Percentiles rank a stretch among this genome's conserved stretches.
Evolutionary conservation across 2,888 invertebrate genomes (phyloP).

Genomic region (Drosophila barbarae): DNA sequence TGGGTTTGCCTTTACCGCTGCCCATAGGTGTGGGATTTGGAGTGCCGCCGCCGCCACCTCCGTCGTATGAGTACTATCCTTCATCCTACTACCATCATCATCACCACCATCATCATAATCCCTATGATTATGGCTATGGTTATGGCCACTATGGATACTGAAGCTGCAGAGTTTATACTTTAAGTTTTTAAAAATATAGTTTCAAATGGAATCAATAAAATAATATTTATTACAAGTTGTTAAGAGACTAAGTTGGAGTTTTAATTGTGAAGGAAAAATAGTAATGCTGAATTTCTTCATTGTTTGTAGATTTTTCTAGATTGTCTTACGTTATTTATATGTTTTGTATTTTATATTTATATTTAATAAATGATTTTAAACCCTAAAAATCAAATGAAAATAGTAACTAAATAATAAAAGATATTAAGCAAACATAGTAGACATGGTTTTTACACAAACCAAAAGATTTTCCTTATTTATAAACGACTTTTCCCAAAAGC

Average conservation of each 20-base stretch:
- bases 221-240: slow-evolving; percentile 11
- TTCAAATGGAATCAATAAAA: neutral
- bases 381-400: neutral
- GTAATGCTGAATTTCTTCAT: neutral
- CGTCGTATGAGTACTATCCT: slow-evolving; percentile 12
- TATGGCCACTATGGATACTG: slow-evolving; percentile 12
- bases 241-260: neutral
- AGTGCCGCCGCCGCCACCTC: slow-evolving; percentile 8
- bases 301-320: neutral
- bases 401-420: neutral
- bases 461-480: neutral
- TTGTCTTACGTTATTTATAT: too few relatives aligned
- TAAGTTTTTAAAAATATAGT: neutral
- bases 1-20: slow-evolving; percentile 18
- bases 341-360: too few relatives aligned
- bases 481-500: slow-evolving; percentile 2
- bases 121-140: slow-evolving; percentile 15
- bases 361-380: neutral
- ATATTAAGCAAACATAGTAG: neutral
- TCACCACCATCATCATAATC: slow-evolving; percentile 23
- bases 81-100: slow-evolving; percentile 10
- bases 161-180: neutral
- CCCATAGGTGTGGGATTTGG: slow-evolving; percentile 25
- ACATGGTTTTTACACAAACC: neutral
- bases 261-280: neutral